Evolutionary conservation across 2,797 vertebrate species (phyloP), one percentile per base, ranked within the genome.

Genomic region (Astyanax mexicanus): DNA sequence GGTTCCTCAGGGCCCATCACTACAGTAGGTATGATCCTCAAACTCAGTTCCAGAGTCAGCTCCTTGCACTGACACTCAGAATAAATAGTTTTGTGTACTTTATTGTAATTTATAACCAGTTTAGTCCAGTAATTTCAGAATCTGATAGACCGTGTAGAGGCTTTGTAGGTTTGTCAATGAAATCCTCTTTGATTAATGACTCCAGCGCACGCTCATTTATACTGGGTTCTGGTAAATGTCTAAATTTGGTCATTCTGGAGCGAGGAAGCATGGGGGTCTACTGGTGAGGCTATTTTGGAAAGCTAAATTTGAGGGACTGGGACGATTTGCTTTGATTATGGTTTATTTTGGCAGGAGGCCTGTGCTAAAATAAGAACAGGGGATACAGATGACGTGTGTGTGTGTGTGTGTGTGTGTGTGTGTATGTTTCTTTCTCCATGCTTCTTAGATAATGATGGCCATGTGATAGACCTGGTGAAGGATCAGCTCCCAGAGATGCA

Each of bases 381-480:
- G 35, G 8, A 35, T 6, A 52, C 52, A 17, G 69, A 40, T 78
- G 64, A 69, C 44, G 27, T 23, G 77, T 86, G 37, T 60, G 5
- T 49, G 52, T 15, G 69, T 38, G 77, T 64, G 64, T 42, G 21
- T 78, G 51, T 78, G 38, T 35, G 6, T 52, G 52, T 17, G 69
- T 38, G 78, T 64, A 69, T 44, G 11, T 11, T 10, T 40, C 8
- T 40, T 38, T 40, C 11, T 40, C 8, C 8, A 40, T 78, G 40
- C 65, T 47, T 61, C 75, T 72, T 67, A 99, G 98, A 98, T 84
- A 92, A 92, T 64, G 89, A 91, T 0, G 98, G 97, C 25, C 94
- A 96, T 0, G 87, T 99, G 85, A 95, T 99, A 69, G 96, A 99
- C 86, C 91, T 99, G 83, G 89, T 98, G 80, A 96, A 96, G 73